These are phyloP conservation scores for Drosophila virilis DNA, from an alignment of 1,140 invertebrate species.

Conservation along the genomic window DNA sequence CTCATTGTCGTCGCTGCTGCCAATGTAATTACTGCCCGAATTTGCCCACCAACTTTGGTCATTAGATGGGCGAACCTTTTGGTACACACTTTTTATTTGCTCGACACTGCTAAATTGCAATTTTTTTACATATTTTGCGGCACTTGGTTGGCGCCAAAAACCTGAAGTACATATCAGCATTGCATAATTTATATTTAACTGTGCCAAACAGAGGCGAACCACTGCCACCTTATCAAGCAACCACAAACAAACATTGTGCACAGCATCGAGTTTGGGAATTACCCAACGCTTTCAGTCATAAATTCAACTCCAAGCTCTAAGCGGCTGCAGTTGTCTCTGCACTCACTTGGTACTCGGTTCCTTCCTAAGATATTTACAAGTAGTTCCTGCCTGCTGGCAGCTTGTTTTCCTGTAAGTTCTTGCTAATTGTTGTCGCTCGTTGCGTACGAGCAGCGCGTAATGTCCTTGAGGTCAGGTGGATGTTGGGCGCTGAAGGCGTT, in stretches of 20 bases:
- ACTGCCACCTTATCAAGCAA: slow-evolving; percentile 52
- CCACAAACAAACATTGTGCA: slow-evolving; percentile 27
- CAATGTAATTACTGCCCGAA: slow-evolving; percentile 58
- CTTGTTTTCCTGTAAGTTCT: slow-evolving; percentile 35
- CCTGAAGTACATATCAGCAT: slow-evolving; percentile 67
- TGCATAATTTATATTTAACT: slow-evolving; percentile 67
- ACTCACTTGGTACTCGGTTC: neutral
- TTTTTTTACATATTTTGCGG: slow-evolving; percentile 44
- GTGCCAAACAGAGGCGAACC: slow-evolving; percentile 25
- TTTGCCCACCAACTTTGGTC: slow-evolving; percentile 54
- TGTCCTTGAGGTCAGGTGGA: neutral
- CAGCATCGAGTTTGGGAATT: slow-evolving; percentile 56
- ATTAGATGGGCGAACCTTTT: slow-evolving; percentile 47
- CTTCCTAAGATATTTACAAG: slow-evolving; percentile 10
- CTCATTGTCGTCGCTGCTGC: slow-evolving; percentile 35
- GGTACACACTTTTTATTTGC: slow-evolving; percentile 13
- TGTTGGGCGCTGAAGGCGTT: slow-evolving; percentile 19
- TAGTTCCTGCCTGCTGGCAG: neutral
- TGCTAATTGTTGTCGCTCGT: slow-evolving; percentile 45
- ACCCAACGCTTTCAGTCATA: slow-evolving; percentile 49
- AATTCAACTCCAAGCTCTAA: slow-evolving; percentile 42
- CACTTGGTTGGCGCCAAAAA: slow-evolving; percentile 58
- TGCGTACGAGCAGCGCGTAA: slow-evolving; percentile 36
- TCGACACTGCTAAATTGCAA: slow-evolving; percentile 47
- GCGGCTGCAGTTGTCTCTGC: neutral